Evolutionary conservation across 2,797 vertebrate genomes (phyloP).

Genomic region (Pseudotriccus pelzelni): DNA sequence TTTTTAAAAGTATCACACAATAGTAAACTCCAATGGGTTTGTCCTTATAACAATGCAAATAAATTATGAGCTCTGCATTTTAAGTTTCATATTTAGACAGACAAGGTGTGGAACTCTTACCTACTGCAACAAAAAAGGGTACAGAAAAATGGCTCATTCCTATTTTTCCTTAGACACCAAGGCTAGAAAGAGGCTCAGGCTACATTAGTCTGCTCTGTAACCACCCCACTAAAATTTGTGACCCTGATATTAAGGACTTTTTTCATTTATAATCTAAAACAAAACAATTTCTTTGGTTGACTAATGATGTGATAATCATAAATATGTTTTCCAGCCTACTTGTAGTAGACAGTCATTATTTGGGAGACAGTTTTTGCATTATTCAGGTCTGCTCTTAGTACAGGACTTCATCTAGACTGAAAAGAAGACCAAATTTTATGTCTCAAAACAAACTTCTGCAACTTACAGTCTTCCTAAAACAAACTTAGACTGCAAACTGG

Average conservation of each 20-base stretch:
- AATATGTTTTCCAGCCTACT: background rate
- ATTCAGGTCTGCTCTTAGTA: background rate
- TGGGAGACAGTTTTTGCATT: background rate
- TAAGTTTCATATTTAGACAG: background rate
- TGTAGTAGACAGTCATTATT: background rate
- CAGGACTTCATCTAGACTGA: background rate
- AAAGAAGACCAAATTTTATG: background rate
- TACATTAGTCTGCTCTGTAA: background rate
- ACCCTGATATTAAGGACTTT: background rate
- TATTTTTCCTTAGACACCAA: background rate
- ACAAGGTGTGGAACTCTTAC: background rate
- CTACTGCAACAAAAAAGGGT: background rate
- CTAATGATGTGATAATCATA: background rate
- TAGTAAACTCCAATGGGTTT: background rate
- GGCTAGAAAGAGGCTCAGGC: background rate
- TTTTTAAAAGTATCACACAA: background rate
- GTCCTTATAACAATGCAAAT: background rate
- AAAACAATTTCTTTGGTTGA: background rate
- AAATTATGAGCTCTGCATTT: background rate
- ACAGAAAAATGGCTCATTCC: background rate
- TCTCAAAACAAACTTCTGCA: background rate
- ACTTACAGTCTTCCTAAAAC: background rate
- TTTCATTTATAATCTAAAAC: background rate
- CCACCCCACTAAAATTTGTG: background rate
- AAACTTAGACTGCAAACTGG: background rate